Evolutionary conservation across 2,113 vertebrate genomes (phyloP).

Genomic region (Hydrochoerus hydrochaeris): DNA sequence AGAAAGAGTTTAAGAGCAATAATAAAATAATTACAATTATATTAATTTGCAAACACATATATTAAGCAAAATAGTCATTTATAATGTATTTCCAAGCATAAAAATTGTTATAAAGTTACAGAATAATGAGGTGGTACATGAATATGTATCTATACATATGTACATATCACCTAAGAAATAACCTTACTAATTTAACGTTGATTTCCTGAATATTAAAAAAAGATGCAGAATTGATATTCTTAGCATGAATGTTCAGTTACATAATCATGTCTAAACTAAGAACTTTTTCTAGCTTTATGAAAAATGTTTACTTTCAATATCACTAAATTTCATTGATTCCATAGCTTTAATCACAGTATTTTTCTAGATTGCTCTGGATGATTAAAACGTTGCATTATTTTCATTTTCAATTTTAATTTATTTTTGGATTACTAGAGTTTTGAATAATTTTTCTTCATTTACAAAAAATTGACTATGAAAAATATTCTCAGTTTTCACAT

Average conservation of each 20-base stretch:
- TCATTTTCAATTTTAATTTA: neutral
- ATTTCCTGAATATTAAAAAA: neutral
- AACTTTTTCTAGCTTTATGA: neutral
- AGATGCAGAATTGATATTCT: neutral
- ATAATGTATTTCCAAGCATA: neutral
- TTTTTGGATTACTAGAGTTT: neutral
- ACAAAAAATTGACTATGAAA: neutral
- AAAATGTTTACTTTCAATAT: neutral
- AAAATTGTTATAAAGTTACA: neutral
- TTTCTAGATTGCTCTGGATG: neutral
- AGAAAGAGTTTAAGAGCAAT: neutral
- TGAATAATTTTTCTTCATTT: neutral
- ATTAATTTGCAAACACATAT: neutral
- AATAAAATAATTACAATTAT: neutral
- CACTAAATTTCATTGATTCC: neutral
- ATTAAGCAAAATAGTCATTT: neutral
- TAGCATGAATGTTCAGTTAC: neutral
- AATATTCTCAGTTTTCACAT: neutral
- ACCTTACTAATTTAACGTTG: neutral
- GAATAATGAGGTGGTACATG: neutral
- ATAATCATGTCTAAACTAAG: neutral
- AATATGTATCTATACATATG: neutral
- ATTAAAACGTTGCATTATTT: neutral
- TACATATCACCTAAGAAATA: neutral
- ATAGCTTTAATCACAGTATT: neutral